Conservation (phyloP, 2,888 invertebrate genomes). For the Drosophila tripunctata region DNA sequence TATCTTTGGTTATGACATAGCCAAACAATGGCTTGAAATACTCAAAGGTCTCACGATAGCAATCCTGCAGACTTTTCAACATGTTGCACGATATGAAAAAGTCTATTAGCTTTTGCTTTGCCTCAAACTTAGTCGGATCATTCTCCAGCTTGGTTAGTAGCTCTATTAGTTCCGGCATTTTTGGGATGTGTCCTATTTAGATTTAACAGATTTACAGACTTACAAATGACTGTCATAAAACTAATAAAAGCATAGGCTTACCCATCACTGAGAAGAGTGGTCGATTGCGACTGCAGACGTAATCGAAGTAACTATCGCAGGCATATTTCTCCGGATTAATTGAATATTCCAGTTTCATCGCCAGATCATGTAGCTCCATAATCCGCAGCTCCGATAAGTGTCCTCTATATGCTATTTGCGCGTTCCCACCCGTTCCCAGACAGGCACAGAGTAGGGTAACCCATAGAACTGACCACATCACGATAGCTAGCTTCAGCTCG, state of each 20-base stretch:
- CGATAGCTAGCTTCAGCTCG: not conserved
- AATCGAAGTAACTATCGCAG: slow-evolving; percentile 81
- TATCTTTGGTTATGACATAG: slow-evolving; percentile 78
- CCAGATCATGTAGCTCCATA: slow-evolving; percentile 73
- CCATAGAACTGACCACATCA: slow-evolving; percentile 29
- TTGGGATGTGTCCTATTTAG: slow-evolving; percentile 79
- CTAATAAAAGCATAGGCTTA: slow-evolving; percentile 25
- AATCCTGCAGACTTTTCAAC: slow-evolving; percentile 77
- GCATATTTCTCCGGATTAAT: slow-evolving; percentile 77
- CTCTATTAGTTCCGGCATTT: slow-evolving; percentile 70
- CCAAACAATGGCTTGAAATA: slow-evolving; percentile 82
- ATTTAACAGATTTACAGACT: too few relatives aligned
- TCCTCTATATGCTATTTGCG: slow-evolving; percentile 70
- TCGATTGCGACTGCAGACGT: slow-evolving; percentile 80
- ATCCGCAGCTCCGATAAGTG: slow-evolving; percentile 78
- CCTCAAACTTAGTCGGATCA: slow-evolving; percentile 78
- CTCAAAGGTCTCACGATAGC: slow-evolving; percentile 81
- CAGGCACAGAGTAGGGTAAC: slow-evolving; percentile 27
- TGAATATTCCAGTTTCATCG: slow-evolving; percentile 72
- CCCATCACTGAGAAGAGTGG: slow-evolving; percentile 82
- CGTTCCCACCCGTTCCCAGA: slow-evolving; percentile 3
- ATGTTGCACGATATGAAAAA: slow-evolving; percentile 82
- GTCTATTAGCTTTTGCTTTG: slow-evolving; percentile 81
- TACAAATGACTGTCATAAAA: too few relatives aligned
- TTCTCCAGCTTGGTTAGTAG: slow-evolving; percentile 73